Evolutionary conservation across 1,140 invertebrate species (phyloP), one percentile per base, ranked within the genome.

Genomic region (Caenorhabditis tropicalis): DNA sequence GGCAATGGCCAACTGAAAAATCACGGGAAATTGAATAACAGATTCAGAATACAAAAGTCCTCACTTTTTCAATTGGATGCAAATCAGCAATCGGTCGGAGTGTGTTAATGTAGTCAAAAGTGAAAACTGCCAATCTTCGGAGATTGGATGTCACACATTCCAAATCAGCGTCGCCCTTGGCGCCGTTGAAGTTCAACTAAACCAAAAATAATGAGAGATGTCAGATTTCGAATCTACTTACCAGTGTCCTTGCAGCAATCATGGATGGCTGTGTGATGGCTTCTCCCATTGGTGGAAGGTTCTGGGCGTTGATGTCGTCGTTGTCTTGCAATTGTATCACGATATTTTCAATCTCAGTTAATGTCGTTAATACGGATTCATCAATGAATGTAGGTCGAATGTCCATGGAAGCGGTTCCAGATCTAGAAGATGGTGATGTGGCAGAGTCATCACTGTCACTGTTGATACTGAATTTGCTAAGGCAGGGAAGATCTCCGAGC

Each of bases 1-100:
- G 10, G 89, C 56, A 36, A 88, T 56, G 29, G 65, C 39, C 39
- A 85, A 46, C 87, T 88, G 80, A 81, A 81, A 70, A 5, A 48
- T 16, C 29, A 27, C 16, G 3, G 24, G 16, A 27, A 7, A 29
- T 80, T 81, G 0, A 60, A 12, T 21, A 21, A 12, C 27, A 46
- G 31, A 27, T 0, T 36, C 24, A 10, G 19, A 24, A 36, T 46
- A 7, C 31, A 82, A 16, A n/a, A n/a, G n/a, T n/a, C n/a, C n/a
- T n/a, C 29, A 90, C 89, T 88, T 90, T 89, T 82, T 91, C 86
- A 15, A 82, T 48, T 12, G 86, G 81, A 21, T 74, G 49, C 31
- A 91, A 46, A 80, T 90, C 89, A 31, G 89, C 89, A 48, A 90
- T 89, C 7, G 89, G 89, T 80, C 91, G 91, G n/a, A 90, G 70